phyloP scores from a whole-genome alignment of 92 coral and sea anemone species.

The Paragorgia papillata region DNA sequence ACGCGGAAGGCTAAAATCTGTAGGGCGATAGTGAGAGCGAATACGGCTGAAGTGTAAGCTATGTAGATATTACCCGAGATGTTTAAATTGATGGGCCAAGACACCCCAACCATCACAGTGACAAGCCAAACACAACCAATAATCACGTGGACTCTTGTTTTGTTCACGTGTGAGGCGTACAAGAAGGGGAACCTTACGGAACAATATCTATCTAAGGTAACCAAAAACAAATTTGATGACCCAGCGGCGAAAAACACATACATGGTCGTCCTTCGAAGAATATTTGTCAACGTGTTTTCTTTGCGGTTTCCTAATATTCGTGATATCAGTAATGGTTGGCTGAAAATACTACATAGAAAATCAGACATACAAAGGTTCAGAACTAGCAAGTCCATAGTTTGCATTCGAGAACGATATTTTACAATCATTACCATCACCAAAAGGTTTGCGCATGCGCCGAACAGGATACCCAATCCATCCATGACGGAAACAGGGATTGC shows the following conservation, averaged over 20 bases:
- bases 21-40: neutral
- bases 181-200: constrained; percentile 40
- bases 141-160: neutral
- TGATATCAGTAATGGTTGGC: constrained; percentile 18
- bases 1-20: constrained; percentile 17
- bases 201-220: no score
- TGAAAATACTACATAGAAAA: constrained; percentile 13
- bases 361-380: constrained; percentile 26
- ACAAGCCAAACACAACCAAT: constrained; percentile 1
- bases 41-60: neutral
- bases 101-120: neutral
- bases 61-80: neutral
- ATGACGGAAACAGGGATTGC: constrained; percentile 4
- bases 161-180: constrained; percentile 3
- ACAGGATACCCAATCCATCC: constrained; percentile 4
- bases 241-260: constrained; percentile 8
- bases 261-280: neutral
- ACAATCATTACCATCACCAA: constrained; percentile 8
- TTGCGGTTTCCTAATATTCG: constrained; percentile 14
- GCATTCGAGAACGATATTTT: constrained; percentile 9
- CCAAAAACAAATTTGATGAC: constrained; percentile 14
- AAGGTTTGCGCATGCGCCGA: constrained; percentile 11
- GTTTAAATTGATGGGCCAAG: neutral
- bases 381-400: constrained; percentile 22
- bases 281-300: neutral